Evolutionary conservation across 92 coral and sea anemone genomes (phyloP).

Genomic region (Paramuricea clavata): DNA sequence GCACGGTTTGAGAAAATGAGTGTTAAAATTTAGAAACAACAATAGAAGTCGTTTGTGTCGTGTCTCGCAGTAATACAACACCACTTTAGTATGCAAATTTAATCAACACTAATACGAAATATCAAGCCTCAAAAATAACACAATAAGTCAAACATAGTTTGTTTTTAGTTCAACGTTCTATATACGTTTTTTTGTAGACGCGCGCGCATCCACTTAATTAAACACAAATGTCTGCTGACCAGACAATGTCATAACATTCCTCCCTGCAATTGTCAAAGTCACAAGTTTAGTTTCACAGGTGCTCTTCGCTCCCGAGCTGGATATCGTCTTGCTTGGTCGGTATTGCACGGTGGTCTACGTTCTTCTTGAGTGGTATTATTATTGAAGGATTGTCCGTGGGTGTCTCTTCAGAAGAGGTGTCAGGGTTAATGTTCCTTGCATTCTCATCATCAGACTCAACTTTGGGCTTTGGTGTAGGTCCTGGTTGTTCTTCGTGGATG

Average conservation of each 20-base stretch:
- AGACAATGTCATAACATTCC: conserved; percentile 13
- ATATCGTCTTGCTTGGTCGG: neutral
- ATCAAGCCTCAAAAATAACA: no score
- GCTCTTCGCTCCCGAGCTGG: conserved; percentile 3
- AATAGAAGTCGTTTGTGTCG: no score
- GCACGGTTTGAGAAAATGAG: no score
- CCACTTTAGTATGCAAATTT: no score
- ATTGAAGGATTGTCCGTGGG: neutral
- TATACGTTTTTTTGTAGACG: no score
- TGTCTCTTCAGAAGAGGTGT: neutral
- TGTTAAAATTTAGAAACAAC: no score
- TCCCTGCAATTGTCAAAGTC: neutral
- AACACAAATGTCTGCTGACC: no score
- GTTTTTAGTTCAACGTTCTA: no score
- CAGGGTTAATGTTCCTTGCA: neutral
- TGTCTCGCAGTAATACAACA: neutral
- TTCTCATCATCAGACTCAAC: neutral
- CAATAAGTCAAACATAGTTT: no score
- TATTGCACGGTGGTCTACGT: neutral
- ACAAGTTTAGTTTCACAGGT: neutral
- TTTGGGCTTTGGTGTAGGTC: neutral
- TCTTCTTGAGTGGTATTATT: neutral
- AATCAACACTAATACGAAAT: no score
- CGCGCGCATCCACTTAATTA: no score
- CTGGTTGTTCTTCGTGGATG: neutral